Percentiles rank a stretch among this genome's conserved stretches.
Conservation (phyloP, 2,797 vertebrate genomes). For the Myioborus miniatus region DNA sequence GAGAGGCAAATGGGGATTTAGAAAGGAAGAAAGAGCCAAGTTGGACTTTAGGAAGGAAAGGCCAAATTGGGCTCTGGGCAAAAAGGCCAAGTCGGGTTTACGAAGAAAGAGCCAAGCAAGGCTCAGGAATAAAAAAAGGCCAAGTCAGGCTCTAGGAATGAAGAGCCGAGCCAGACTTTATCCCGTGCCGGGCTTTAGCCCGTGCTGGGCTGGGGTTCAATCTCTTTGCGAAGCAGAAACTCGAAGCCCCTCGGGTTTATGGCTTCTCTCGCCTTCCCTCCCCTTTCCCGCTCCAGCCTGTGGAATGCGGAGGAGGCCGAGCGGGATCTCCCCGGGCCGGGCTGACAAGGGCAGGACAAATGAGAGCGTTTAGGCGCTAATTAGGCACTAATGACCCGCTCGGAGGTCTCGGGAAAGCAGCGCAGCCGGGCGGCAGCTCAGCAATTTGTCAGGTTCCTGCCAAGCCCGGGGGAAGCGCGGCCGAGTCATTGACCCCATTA, state of each 20-base stretch:
- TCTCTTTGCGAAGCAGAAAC: neutral
- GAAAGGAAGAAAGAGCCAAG: neutral
- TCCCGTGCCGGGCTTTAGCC: fast-evolving
- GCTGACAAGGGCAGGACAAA: slow-evolving; percentile 69
- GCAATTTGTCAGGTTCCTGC: slow-evolving; percentile 41
- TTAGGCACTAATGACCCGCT: slow-evolving; percentile 70
- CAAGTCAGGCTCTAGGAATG: neutral
- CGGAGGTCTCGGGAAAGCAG: slow-evolving; percentile 31
- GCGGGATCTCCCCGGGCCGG: neutral
- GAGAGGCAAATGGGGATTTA: neutral
- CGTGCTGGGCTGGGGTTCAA: neutral
- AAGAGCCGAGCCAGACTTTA: neutral
- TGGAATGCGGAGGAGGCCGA: neutral
- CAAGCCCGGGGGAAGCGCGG: neutral
- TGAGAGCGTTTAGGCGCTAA: slow-evolving; percentile 70
- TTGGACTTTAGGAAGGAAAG: fast-evolving
- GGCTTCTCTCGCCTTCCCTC: neutral
- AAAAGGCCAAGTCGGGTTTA: neutral
- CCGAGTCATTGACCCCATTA: slow-evolving; percentile 39
- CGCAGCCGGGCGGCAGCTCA: neutral
- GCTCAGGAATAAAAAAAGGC: neutral
- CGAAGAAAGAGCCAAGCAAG: neutral
- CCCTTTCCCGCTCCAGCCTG: neutral
- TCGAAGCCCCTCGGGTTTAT: fast-evolving
- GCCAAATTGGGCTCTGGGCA: fast-evolving